phyloP scores from a whole-genome alignment of 2,888 invertebrate genomes.

The Linnaemya vulpina region DNA sequence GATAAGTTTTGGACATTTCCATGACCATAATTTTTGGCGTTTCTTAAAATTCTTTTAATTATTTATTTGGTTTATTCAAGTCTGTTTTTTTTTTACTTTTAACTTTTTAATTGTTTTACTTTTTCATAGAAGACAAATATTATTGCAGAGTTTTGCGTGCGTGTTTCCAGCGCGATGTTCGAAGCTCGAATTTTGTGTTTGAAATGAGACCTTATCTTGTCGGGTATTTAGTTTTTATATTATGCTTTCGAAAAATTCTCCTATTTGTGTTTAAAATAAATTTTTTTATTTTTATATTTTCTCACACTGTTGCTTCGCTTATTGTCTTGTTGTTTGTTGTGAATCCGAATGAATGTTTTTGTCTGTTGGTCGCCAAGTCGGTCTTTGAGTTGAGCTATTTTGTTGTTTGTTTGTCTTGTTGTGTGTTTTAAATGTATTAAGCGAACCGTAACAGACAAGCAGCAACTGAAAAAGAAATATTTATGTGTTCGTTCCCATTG shows the following conservation, averaged over 20 bases:
- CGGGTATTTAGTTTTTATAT: conserved; percentile 82
- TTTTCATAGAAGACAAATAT: conserved; percentile 17
- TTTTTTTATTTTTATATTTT: conserved; percentile 46
- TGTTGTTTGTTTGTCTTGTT: conserved; percentile 16
- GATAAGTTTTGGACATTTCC: conserved; percentile 93
- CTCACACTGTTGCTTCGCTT: conserved; percentile 66
- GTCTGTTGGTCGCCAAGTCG: conserved; percentile 66
- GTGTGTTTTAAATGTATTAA: conserved; percentile 64
- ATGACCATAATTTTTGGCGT: conserved; percentile 79
- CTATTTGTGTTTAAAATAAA: conserved; percentile 57
- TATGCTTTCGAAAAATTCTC: conserved; percentile 72
- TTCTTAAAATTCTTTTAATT: conserved; percentile 34
- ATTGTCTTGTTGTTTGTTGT: conserved; percentile 65
- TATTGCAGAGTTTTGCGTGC: conserved; percentile 69
- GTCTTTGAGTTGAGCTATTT: conserved; percentile 36
- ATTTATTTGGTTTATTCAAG: conserved; percentile 52
- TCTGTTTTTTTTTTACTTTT: conserved; percentile 60
- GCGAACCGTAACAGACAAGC: conserved; percentile 68
- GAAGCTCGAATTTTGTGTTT: conserved; percentile 79
- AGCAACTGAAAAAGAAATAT: conserved; percentile 51
- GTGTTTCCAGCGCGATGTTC: conserved; percentile 73
- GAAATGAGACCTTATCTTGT: conserved; percentile 82
- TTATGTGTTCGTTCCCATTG: conserved; percentile 67
- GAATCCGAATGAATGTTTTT: conserved; percentile 60
- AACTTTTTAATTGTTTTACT: conserved; percentile 64